Evolutionary conservation across 2,888 invertebrate species (phyloP).

Genomic region (Argyra leucocephala): DNA sequence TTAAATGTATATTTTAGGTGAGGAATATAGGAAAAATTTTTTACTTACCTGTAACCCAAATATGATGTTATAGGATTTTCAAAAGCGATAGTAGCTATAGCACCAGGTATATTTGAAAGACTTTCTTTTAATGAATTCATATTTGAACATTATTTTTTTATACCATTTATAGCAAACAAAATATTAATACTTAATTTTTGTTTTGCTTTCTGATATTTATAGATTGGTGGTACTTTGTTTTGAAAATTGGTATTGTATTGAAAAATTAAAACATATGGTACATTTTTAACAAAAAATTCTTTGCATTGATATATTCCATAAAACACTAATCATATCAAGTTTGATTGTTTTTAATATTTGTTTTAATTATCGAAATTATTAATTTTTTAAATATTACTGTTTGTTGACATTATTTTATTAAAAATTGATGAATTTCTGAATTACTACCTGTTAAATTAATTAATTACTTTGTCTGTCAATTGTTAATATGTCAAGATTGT

Average conservation of each 20-base stretch:
- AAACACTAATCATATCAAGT: no score
- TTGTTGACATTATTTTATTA: no score
- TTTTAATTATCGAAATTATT: no score
- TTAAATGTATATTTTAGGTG: slow-evolving; percentile 19
- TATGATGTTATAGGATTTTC: slow-evolving; percentile 32
- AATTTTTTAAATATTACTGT: no score
- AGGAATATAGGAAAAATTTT: slow-evolving; percentile 1
- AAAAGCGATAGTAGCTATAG: slow-evolving; percentile 34
- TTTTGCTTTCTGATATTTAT: not conserved
- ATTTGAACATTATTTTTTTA: slow-evolving; percentile 7
- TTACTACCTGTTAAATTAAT: no score
- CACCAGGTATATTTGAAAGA: slow-evolving; percentile 34
- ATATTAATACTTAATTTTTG: not conserved
- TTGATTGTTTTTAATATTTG: no score
- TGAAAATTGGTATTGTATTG: not conserved
- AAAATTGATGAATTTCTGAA: no score
- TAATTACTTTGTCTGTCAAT: no score
- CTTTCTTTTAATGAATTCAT: slow-evolving; percentile 40
- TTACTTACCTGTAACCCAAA: slow-evolving; percentile 14
- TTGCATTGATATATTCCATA: no score
- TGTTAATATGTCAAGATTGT: no score
- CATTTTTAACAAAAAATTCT: no score
- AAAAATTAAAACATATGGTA: no score
- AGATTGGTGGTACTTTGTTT: not conserved
- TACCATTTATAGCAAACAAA: not conserved